Evolutionary conservation across 2,888 invertebrate genomes (phyloP).

Genomic region (Sipha maydis): DNA sequence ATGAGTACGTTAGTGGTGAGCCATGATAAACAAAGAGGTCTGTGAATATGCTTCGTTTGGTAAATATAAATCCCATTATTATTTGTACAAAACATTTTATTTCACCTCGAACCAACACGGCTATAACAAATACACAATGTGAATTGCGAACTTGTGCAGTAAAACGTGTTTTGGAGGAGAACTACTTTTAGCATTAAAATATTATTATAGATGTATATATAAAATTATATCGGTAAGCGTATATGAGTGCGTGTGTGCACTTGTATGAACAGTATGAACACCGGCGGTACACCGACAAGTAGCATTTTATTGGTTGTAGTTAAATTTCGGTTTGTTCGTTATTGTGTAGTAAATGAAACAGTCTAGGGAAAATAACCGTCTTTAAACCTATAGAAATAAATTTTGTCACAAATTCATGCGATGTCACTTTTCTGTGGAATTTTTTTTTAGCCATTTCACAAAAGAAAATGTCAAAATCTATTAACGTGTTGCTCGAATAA

Average conservation of each 20-base stretch:
- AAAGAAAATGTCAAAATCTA: too few species aligned
- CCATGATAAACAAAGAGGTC: not conserved
- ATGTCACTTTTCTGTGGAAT: too few species aligned
- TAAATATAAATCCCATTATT: slow-evolving; percentile 17
- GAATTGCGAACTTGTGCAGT: slow-evolving; percentile 15
- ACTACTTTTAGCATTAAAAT: slow-evolving; percentile 39
- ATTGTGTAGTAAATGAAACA: not conserved
- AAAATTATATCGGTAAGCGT: not conserved
- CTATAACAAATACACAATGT: slow-evolving; percentile 37
- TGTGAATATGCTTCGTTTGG: slow-evolving; percentile 2
- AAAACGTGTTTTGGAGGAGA: slow-evolving; percentile 54
- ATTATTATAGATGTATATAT: slow-evolving; percentile 10
- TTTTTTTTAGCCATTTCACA: too few species aligned
- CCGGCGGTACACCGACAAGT: not conserved
- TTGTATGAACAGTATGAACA: not conserved
- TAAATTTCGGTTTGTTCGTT: not conserved
- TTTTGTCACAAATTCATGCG: not conserved
- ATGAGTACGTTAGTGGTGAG: not conserved
- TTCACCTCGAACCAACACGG: slow-evolving; percentile 20
- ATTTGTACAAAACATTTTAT: slow-evolving; percentile 25
- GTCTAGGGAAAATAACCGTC: not conserved
- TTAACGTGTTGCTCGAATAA: too few species aligned
- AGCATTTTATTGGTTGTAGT: not conserved
- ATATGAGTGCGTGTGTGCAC: not conserved
- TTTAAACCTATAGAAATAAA: not conserved